phyloP scores from a whole-genome alignment of 2,797 vertebrate species.

The Carapus acus region DNA sequence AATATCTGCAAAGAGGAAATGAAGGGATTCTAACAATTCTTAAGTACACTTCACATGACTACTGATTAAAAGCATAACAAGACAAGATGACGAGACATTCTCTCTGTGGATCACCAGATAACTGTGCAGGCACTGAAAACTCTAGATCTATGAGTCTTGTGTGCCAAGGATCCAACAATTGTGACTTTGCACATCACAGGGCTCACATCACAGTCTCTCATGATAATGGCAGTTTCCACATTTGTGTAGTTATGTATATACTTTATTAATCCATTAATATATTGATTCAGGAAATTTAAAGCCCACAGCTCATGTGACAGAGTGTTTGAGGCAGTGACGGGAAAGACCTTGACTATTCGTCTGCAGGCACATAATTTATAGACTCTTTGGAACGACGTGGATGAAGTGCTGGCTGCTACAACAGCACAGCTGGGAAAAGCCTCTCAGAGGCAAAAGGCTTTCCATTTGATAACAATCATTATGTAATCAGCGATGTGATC shows the following conservation, averaged over 20 bases:
- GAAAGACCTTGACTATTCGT: slow-evolving; percentile 52
- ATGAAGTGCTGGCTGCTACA: slow-evolving; percentile 28
- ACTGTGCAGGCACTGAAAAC: neutral
- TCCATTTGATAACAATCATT: slow-evolving; percentile 51
- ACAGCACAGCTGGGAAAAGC: slow-evolving; percentile 25
- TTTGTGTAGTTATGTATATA: too few relatives aligned
- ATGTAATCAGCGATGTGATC: slow-evolving; percentile 49
- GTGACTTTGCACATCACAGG: slow-evolving; percentile 31
- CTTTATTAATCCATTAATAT: too few relatives aligned
- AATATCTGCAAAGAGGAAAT: slow-evolving; percentile 40
- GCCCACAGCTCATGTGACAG: too few relatives aligned
- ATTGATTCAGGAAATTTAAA: too few relatives aligned
- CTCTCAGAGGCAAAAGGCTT: slow-evolving; percentile 27
- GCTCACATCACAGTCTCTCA: slow-evolving; percentile 44
- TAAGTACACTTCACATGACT: slow-evolving; percentile 24
- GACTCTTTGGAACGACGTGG: slow-evolving; percentile 37
- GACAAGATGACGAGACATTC: neutral
- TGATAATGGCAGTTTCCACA: slow-evolving; percentile 22
- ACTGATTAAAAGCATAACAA: slow-evolving; percentile 22
- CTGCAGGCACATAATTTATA: slow-evolving; percentile 58
- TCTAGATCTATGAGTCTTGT: slow-evolving; percentile 19
- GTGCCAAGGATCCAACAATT: slow-evolving; percentile 28
- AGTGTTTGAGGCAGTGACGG: slow-evolving; percentile 23
- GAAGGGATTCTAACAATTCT: slow-evolving; percentile 36
- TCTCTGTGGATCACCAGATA: neutral